Percentiles rank a stretch among this genome's conserved stretches.
phyloP scores from a whole-genome alignment of 2,888 invertebrate species.

The Seira musarum region DNA sequence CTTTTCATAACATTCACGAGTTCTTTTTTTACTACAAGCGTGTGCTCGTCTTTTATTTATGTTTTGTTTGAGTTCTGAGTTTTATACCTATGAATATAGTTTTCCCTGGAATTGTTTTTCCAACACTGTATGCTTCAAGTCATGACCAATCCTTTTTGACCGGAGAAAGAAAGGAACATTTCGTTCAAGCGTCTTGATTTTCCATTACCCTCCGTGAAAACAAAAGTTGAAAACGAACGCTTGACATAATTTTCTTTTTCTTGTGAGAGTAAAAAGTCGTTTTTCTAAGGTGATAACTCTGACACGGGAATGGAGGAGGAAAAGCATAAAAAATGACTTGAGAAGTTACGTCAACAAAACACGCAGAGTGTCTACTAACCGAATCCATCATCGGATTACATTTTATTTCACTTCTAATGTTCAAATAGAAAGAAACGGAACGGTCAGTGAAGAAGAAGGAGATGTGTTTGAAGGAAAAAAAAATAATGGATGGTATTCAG shows the following conservation, averaged over 20 bases:
- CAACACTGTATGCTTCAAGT: not conserved
- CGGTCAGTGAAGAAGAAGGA: conserved; percentile 24
- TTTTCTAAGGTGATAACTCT: conserved; percentile 20
- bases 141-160: not conserved
- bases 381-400: conserved; percentile 52
- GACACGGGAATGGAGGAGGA: conserved; percentile 11
- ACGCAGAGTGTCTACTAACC: conserved; percentile 2
- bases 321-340: conserved; percentile 20
- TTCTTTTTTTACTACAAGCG: no score
- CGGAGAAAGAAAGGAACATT: not conserved
- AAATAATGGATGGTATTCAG: conserved; percentile 44
- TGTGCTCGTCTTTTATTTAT: no score
- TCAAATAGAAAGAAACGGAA: conserved; percentile 28
- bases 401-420: conserved; percentile 49
- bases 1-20: not conserved
- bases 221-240: not conserved
- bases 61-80: not conserved
- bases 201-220: not conserved
- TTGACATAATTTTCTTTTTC: conserved; percentile 34
- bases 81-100: not conserved
- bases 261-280: not conserved
- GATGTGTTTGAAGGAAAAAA: conserved; percentile 40
- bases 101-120: not conserved
- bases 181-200: not conserved
- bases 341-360: conserved; percentile 50